Conservation (phyloP, 2,113 vertebrate genomes). For the Pollimyrus isidori region DNA sequence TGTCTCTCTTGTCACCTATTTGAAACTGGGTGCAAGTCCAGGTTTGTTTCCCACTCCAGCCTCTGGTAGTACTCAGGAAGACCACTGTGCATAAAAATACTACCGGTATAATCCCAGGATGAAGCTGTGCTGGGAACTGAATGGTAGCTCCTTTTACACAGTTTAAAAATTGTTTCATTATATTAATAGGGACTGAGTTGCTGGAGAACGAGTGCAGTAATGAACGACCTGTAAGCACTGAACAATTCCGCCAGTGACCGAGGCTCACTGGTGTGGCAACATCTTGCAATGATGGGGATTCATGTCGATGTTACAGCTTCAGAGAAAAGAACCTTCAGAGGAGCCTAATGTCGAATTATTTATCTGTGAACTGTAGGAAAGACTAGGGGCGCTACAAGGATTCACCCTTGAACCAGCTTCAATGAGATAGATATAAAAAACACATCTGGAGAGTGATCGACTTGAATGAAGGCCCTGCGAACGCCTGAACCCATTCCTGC, state of each 20-base stretch:
- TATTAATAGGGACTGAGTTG: constrained; percentile 16
- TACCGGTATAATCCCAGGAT: background rate
- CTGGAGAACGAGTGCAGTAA: background rate
- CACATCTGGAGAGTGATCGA: background rate
- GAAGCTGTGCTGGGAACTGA: background rate
- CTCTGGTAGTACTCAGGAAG: background rate
- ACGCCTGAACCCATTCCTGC: background rate
- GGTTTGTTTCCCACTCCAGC: background rate
- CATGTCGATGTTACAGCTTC: background rate
- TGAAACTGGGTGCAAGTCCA: background rate
- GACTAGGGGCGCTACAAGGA: background rate
- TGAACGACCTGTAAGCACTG: background rate
- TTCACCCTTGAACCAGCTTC: background rate
- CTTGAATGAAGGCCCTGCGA: background rate
- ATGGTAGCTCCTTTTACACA: background rate
- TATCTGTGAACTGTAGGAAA: background rate
- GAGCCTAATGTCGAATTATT: background rate
- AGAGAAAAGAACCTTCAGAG: background rate
- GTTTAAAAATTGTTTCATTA: background rate
- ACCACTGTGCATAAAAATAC: background rate
- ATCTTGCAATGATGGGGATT: background rate
- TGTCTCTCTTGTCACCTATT: background rate
- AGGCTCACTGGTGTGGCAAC: background rate
- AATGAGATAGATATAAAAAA: background rate
- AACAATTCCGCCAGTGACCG: background rate